These are phyloP conservation scores for Leptinotarsa defecta DNA, from an alignment of 1,140 invertebrate species.

Conservation along the genomic window DNA sequence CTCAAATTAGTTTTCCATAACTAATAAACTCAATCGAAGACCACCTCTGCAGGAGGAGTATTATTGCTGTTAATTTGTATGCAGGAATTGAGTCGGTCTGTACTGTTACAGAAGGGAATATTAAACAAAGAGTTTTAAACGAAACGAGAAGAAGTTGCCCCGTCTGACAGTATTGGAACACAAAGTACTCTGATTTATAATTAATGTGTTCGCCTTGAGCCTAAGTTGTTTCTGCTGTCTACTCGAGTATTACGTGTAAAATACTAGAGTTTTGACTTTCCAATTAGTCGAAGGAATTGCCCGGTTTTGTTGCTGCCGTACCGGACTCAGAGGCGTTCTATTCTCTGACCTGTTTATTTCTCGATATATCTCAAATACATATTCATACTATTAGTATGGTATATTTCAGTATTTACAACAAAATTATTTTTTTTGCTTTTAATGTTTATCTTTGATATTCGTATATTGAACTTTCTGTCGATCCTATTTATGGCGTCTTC, in stretches of 20 bases:
- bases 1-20: not conserved
- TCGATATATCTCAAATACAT: no score
- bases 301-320: not conserved
- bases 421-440: no score
- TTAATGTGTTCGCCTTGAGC: conserved; percentile 20
- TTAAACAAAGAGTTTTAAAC: not conserved
- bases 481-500: no score
- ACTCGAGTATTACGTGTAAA: conserved; percentile 38
- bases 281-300: conserved; percentile 43
- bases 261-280: conserved; percentile 41
- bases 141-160: not conserved
- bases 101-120: not conserved
- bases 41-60: not conserved
- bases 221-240: conserved; percentile 34
- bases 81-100: not conserved
- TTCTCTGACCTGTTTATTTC: no score
- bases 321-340: not conserved
- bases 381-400: no score
- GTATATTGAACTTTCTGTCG: no score
- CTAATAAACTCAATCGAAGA: not conserved
- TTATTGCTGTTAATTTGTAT: not conserved
- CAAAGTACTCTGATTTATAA: conserved; percentile 1
- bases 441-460: no score
- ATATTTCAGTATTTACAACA: no score
- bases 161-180: not conserved